phyloP scores from a whole-genome alignment of 1,140 invertebrate genomes.

The Uloborus diversus region DNA sequence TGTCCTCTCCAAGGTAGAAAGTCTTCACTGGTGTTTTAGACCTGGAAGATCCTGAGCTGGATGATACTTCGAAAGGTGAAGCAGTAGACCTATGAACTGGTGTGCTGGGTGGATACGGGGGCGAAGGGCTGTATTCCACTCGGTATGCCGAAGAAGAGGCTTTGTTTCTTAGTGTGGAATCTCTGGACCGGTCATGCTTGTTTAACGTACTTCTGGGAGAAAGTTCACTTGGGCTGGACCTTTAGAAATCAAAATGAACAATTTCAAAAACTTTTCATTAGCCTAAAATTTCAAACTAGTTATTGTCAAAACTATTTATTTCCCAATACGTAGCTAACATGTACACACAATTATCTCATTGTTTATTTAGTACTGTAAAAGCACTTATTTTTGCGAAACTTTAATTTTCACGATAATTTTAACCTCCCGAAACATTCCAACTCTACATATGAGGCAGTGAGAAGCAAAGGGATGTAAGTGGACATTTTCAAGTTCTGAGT shows the following conservation, averaged over 20 bases:
- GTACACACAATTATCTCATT: too few relatives aligned
- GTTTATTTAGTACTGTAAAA: too few relatives aligned
- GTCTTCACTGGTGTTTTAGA: constrained; percentile 54
- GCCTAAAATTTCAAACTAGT: too few relatives aligned
- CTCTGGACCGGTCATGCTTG: constrained; percentile 32
- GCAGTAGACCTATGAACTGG: constrained; percentile 7
- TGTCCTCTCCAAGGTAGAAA: constrained; percentile 47
- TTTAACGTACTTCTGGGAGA: constrained; percentile 19
- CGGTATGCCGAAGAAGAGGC: constrained; percentile 1
- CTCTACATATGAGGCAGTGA: too few relatives aligned
- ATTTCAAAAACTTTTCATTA: not conserved
- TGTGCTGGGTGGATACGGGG: constrained; percentile 17
- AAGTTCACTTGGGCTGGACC: constrained; percentile 48
- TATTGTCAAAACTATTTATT: too few relatives aligned
- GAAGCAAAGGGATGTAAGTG: too few relatives aligned
- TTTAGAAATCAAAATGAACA: not conserved
- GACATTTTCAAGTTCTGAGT: too few relatives aligned
- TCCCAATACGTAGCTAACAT: too few relatives aligned
- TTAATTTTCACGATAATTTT: too few relatives aligned
- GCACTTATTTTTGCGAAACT: too few relatives aligned
- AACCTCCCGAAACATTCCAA: too few relatives aligned
- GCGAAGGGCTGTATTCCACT: constrained; percentile 15
- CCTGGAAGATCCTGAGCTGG: constrained; percentile 43
- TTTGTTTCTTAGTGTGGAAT: constrained; percentile 22
- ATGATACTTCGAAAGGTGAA: constrained; percentile 51